phyloP scores from a whole-genome alignment of 1,140 invertebrate genomes.

The Galleria mellonella region DNA sequence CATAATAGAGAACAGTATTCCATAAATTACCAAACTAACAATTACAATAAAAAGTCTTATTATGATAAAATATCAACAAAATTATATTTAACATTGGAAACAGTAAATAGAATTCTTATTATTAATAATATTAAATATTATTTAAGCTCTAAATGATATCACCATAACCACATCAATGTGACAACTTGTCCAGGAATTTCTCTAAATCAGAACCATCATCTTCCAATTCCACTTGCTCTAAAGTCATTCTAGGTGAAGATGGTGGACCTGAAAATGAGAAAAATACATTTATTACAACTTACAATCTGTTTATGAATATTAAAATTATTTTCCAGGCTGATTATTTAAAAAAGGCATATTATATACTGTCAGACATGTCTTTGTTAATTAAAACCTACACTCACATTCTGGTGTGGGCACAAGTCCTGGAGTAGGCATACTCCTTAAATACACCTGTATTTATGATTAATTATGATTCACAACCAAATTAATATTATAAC shows the following conservation, averaged over 20 bases:
- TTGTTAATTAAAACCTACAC: no score
- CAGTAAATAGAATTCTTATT: constrained; percentile 20
- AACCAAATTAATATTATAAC: no score
- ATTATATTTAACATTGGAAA: constrained; percentile 34
- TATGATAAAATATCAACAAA: constrained; percentile 11
- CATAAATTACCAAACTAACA: no score
- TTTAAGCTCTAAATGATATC: constrained; percentile 20
- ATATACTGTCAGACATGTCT: no score
- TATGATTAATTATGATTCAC: no score
- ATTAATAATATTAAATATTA: constrained; percentile 20
- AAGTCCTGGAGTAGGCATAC: no score
- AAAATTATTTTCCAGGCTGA: not conserved
- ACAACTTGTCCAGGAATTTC: constrained; percentile 43
- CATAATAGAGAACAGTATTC: no score
- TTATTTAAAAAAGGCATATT: not conserved
- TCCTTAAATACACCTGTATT: no score
- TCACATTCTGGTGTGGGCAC: no score
- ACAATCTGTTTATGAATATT: no score
- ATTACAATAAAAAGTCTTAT: no score
- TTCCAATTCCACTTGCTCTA: constrained; percentile 59
- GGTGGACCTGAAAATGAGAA: constrained; percentile 15
- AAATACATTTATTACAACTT: not conserved
- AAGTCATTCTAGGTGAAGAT: constrained; percentile 28
- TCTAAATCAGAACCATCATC: constrained; percentile 45
- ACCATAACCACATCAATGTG: constrained; percentile 24